Evolutionary conservation across 2,113 vertebrate species (phyloP).

Genomic region (Tragelaphus buxtoni): DNA sequence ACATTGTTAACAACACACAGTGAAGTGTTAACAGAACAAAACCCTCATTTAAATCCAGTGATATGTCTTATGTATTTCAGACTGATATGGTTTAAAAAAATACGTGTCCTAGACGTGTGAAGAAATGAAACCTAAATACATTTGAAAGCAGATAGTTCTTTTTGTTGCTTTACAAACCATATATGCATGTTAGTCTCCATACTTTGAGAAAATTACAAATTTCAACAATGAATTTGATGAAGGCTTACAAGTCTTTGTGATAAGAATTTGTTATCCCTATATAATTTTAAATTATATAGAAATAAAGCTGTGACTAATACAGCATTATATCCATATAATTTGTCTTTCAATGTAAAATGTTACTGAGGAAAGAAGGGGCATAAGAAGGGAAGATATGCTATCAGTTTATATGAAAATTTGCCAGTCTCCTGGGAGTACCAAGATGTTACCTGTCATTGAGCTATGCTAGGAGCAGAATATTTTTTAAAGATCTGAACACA

Average conservation of each 20-base stretch:
- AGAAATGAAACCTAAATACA: neutral
- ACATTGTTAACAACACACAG: neutral
- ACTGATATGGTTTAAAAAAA: neutral
- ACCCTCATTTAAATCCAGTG: neutral
- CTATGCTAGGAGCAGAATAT: slow-evolving; percentile 18
- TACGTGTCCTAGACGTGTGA: neutral
- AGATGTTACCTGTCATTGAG: slow-evolving; percentile 44
- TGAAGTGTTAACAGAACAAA: neutral
- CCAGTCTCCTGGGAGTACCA: slow-evolving; percentile 40
- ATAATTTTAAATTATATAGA: neutral
- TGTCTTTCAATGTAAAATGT: slow-evolving; percentile 47
- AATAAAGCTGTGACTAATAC: neutral
- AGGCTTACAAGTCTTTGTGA: neutral
- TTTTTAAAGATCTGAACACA: slow-evolving; percentile 51
- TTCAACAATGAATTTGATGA: slow-evolving; percentile 31
- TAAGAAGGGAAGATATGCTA: slow-evolving; percentile 19
- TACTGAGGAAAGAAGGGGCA: slow-evolving; percentile 26
- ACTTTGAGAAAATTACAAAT: neutral
- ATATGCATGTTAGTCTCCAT: neutral
- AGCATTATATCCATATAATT: neutral
- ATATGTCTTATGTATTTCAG: neutral
- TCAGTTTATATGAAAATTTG: slow-evolving; percentile 44
- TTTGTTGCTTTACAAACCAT: neutral
- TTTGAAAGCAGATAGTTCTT: neutral
- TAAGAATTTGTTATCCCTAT: neutral